Conservation (phyloP, 2,113 vertebrate species). For the Apodemus speciosus region DNA sequence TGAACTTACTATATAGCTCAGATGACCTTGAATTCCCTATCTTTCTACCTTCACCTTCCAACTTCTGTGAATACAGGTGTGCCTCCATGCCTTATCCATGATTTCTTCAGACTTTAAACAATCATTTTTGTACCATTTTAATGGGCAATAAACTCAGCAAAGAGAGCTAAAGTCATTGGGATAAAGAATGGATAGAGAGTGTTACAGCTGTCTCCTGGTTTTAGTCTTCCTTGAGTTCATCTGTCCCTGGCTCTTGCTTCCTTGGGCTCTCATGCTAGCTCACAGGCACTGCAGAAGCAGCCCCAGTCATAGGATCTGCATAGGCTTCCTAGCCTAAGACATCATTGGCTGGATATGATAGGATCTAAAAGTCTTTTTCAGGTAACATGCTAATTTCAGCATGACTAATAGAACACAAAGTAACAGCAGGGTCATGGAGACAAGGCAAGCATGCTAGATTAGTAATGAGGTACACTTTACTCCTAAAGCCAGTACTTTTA, state of each 20-base stretch:
- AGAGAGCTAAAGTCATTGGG: background rate
- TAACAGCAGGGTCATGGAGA: background rate
- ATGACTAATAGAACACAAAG: background rate
- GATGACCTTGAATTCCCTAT: background rate
- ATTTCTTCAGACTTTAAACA: background rate
- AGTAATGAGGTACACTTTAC: background rate
- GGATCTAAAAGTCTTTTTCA: background rate
- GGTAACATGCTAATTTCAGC: background rate
- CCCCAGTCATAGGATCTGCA: background rate
- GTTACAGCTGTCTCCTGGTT: background rate
- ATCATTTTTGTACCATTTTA: background rate
- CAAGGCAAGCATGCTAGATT: background rate
- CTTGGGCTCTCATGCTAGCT: background rate
- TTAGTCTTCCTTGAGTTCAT: background rate
- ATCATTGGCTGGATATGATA: no score
- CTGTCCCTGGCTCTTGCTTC: background rate
- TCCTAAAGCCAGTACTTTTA: background rate
- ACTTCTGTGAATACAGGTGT: background rate
- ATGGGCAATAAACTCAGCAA: background rate
- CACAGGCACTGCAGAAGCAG: accelerated
- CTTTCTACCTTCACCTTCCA: background rate
- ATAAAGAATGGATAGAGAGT: background rate
- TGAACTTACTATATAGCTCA: background rate
- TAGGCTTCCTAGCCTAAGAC: background rate
- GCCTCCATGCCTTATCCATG: background rate